phyloP scores from a whole-genome alignment of 2,797 vertebrate species.

The Acipenser oxyrinchus region DNA sequence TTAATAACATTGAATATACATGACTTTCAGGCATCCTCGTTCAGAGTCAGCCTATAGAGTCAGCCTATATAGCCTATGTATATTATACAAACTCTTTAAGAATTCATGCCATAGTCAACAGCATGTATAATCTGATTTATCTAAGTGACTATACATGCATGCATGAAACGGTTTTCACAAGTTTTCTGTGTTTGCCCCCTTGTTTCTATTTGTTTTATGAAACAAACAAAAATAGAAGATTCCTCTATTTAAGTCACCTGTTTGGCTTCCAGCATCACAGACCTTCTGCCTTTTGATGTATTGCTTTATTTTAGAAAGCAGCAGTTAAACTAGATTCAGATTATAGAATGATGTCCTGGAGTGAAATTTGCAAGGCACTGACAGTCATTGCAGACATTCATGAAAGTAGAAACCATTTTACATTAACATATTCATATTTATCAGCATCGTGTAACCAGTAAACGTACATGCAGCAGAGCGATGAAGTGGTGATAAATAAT shows the following conservation, averaged over 20 bases:
- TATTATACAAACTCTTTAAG: no score
- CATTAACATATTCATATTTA: slow-evolving; percentile 1
- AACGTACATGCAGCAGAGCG: not conserved
- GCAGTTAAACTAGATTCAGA: slow-evolving; percentile 3
- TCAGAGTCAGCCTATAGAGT: no score
- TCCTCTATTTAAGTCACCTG: not conserved
- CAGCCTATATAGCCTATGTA: no score
- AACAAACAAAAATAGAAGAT: not conserved
- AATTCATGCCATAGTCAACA: no score
- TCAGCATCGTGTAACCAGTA: slow-evolving; percentile 1
- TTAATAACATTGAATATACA: no score
- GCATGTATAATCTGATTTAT: no score
- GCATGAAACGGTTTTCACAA: not conserved
- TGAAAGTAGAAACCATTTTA: slow-evolving; percentile 2
- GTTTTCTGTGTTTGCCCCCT: not conserved
- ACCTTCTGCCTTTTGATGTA: not conserved
- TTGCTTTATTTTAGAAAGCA: not conserved
- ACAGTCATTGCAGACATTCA: not conserved
- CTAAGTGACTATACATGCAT: no score
- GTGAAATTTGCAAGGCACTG: not conserved
- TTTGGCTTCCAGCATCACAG: not conserved
- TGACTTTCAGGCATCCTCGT: no score
- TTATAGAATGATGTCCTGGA: not conserved
- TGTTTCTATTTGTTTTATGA: not conserved
- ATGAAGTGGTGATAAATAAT: not conserved